Evolutionary conservation across 2,888 invertebrate species (phyloP).

Genomic region (Alentia gelatinosa): DNA sequence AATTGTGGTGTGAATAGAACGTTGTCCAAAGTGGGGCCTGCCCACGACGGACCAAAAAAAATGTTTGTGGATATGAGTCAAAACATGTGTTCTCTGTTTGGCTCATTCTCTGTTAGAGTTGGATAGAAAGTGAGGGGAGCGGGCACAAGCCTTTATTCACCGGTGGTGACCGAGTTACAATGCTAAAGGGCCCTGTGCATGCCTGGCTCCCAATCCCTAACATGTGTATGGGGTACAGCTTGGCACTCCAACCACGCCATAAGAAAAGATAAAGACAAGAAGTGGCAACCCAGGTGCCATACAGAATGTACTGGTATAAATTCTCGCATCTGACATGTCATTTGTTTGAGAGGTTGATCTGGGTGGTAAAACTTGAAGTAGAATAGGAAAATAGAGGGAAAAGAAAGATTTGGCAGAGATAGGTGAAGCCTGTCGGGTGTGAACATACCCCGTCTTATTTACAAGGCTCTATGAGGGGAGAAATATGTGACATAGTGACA

Average conservation of each 20-base stretch:
- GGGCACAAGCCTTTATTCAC: not conserved
- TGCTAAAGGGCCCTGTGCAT: not conserved
- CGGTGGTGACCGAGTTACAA: constrained; percentile 1
- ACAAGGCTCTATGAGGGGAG: no score
- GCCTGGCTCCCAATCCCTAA: not conserved
- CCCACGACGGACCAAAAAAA: not conserved
- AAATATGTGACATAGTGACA: no score
- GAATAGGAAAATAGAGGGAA: not conserved
- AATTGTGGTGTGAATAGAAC: no score
- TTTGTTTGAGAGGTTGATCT: not conserved
- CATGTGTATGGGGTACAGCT: not conserved
- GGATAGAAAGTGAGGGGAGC: not conserved
- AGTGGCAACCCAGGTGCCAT: not conserved
- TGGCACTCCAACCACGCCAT: not conserved
- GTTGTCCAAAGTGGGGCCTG: not conserved
- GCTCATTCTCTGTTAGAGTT: not conserved
- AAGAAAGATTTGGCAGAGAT: not conserved
- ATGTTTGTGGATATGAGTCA: constrained; percentile 26
- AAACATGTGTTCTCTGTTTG: constrained; percentile 21
- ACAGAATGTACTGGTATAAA: not conserved
- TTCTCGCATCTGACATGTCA: not conserved
- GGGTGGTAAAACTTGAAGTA: not conserved
- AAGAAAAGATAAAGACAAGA: not conserved
- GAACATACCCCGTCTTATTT: no score
- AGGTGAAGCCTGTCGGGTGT: not conserved